Conservation (phyloP, 1,140 invertebrate species). For the Leptinotarsa undecemlineata region DNA sequence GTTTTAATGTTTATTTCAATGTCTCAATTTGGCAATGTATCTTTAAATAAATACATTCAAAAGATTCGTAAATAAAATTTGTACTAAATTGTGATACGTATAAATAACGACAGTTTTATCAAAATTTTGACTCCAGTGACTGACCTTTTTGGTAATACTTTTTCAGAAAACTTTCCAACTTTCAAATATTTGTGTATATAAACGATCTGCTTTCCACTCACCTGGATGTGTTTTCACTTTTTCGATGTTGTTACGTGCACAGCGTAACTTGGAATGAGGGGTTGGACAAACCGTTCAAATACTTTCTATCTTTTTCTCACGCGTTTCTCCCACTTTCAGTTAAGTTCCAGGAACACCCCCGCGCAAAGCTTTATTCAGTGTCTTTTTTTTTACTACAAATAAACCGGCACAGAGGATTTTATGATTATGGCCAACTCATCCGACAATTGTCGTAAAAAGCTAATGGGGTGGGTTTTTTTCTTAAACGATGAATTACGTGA, state of each 20-base stretch:
- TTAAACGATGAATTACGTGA: too few species aligned
- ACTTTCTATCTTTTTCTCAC: conserved; percentile 30
- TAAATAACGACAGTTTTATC: too few species aligned
- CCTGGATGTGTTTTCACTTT: neutral
- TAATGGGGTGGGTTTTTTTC: neutral
- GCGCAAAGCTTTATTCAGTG: conserved; percentile 26
- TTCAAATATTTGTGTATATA: neutral
- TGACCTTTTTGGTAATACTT: too few species aligned
- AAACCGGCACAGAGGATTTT: neutral
- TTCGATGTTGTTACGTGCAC: conserved; percentile 28
- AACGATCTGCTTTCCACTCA: neutral
- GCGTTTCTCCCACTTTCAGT: conserved; percentile 33
- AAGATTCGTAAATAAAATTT: too few species aligned
- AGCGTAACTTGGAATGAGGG: conserved; percentile 36
- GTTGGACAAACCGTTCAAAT: conserved; percentile 30
- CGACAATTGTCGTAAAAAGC: neutral
- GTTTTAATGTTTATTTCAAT: too few species aligned
- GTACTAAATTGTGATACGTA: too few species aligned
- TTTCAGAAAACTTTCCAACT: neutral
- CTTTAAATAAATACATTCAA: too few species aligned
- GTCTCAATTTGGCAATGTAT: too few species aligned
- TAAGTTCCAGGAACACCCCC: conserved; percentile 29
- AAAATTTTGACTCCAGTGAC: too few species aligned
- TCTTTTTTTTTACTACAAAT: conserved; percentile 23
- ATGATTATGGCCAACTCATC: neutral